Conservation (phyloP, 1,140 invertebrate species). For the Limonius californicus region DNA sequence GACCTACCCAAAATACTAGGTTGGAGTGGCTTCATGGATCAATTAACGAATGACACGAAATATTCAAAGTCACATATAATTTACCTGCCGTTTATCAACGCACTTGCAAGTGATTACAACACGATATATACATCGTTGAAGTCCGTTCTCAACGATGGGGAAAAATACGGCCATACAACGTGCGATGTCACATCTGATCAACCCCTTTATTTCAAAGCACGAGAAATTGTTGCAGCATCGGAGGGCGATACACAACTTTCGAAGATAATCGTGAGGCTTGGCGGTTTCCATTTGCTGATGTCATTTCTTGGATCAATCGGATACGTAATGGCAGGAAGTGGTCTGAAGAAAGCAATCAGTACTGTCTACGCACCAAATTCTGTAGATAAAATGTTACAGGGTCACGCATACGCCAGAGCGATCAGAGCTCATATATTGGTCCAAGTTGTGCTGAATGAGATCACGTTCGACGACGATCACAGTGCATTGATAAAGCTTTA, state of each 20-base stretch:
- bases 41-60: slow-evolving; percentile 9
- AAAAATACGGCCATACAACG: background rate
- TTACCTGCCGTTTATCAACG: slow-evolving; percentile 25
- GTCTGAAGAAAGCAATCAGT: slow-evolving; percentile 39
- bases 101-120: slow-evolving; percentile 18
- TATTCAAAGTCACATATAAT: slow-evolving; percentile 23
- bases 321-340: slow-evolving; percentile 43
- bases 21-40: slow-evolving; percentile 9
- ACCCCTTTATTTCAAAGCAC: background rate
- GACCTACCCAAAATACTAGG: background rate
- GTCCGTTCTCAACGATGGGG: background rate
- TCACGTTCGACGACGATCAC: slow-evolving; percentile 19
- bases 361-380: slow-evolving; percentile 33
- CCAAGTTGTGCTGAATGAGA: too few relatives aligned
- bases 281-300: background rate
- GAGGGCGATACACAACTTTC: background rate
- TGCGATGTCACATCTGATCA: slow-evolving; percentile 1
- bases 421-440: slow-evolving; percentile 25
- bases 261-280: slow-evolving; percentile 24
- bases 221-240: background rate
- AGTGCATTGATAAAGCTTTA: too few relatives aligned
- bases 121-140: slow-evolving; percentile 23
- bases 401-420: slow-evolving; percentile 25
- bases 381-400: slow-evolving; percentile 26
- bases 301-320: slow-evolving; percentile 42